Conservation (phyloP, 2,113 vertebrate genomes). For the Taxidea taxus region DNA sequence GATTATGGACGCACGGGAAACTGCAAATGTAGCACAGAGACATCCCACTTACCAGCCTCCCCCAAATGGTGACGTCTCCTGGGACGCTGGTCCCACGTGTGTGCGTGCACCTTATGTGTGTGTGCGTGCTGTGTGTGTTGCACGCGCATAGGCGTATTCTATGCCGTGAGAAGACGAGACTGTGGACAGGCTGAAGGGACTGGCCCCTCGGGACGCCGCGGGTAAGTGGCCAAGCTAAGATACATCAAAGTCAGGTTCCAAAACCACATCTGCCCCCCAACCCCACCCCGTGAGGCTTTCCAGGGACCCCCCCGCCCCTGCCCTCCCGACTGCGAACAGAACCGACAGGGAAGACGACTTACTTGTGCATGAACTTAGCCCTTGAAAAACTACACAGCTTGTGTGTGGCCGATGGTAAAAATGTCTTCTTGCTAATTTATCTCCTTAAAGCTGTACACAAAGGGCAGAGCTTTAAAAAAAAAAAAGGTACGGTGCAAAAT, state of each 20-base stretch:
- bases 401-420: neutral
- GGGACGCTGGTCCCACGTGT: accelerated
- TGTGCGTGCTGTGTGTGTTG: too few relatives aligned
- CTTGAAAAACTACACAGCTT: neutral
- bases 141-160: accelerated
- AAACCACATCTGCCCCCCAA: too few relatives aligned
- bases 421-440: neutral
- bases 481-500: accelerated
- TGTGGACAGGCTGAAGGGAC: neutral
- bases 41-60: neutral
- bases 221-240: too few relatives aligned
- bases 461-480: neutral
- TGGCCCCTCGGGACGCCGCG: too few relatives aligned
- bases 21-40: neutral
- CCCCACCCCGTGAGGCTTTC: neutral
- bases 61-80: accelerated
- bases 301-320: accelerated
- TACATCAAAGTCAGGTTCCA: accelerated
- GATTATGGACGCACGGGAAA: neutral
- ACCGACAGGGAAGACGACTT: neutral
- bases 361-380: neutral
- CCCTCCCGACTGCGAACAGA: too few relatives aligned
- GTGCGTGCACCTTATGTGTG: accelerated
- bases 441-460: neutral
- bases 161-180: neutral